Evolutionary conservation across 2,797 vertebrate species (phyloP).

Genomic region (Rhinogobio ventralis): DNA sequence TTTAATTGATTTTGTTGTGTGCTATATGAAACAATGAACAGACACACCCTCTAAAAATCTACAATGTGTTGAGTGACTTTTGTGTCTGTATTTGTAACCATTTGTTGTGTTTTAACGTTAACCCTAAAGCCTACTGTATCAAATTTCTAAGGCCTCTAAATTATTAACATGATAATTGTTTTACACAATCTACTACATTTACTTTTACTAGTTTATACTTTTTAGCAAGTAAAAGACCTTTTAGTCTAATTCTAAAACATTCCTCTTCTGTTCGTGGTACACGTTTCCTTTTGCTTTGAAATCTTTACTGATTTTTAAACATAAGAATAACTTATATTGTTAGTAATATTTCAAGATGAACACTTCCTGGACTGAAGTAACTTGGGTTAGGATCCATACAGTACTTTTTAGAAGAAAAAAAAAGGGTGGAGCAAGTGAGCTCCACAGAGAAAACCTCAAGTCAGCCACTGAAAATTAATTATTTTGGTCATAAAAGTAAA

Average conservation of each 20-base stretch:
- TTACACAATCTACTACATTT: background rate
- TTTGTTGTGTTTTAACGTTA: no score
- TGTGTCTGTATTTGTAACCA: no score
- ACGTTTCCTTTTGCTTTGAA: background rate
- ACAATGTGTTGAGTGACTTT: no score
- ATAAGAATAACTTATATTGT: background rate
- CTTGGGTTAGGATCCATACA: background rate
- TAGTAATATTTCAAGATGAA: background rate
- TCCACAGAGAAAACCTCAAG: background rate
- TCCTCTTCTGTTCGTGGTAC: background rate
- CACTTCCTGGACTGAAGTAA: background rate
- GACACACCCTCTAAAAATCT: no score
- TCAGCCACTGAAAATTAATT: background rate
- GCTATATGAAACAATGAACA: no score
- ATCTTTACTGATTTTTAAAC: background rate
- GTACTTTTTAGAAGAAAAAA: no score
- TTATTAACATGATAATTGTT: background rate
- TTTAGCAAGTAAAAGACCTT: background rate
- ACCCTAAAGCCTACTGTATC: background rate
- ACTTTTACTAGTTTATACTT: background rate
- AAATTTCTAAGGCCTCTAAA: background rate
- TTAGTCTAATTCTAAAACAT: background rate
- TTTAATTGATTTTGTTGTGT: no score
- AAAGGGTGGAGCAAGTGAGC: background rate
- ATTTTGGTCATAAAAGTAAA: background rate